phyloP scores from a whole-genome alignment of 2,888 invertebrate genomes.

The Erpobdella octoculata region DNA sequence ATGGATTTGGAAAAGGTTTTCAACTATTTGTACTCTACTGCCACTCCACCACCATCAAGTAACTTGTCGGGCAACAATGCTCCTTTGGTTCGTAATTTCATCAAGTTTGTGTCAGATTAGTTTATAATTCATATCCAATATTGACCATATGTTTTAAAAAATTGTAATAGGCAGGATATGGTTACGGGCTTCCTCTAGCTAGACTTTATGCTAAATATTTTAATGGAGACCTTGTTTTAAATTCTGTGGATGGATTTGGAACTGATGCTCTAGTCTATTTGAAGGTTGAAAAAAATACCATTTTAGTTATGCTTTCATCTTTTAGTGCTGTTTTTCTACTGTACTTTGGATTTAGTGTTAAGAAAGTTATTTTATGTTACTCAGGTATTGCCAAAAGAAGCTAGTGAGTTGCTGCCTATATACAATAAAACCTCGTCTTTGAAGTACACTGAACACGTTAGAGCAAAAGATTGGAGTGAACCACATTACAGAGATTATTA shows the following conservation, averaged over 20 bases:
- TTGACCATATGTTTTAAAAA: neutral
- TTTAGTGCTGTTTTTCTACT: neutral
- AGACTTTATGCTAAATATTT: constrained; percentile 93
- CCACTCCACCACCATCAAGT: constrained; percentile 76
- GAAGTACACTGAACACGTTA: constrained; percentile 70
- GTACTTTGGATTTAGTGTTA: neutral
- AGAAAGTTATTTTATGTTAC: neutral
- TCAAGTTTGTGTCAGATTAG: too few species aligned
- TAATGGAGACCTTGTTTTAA: constrained; percentile 85
- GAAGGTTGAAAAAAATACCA: constrained; percentile 64
- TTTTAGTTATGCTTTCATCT: neutral
- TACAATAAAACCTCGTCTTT: constrained; percentile 90
- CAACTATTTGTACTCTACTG: constrained; percentile 99
- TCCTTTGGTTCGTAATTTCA: constrained; percentile 59
- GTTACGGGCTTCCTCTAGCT: constrained; percentile 92
- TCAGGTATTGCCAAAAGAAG: constrained; percentile 87
- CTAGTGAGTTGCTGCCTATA: constrained; percentile 89
- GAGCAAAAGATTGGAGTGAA: constrained; percentile 74
- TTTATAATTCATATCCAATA: too few species aligned
- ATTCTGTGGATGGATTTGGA: constrained; percentile 91
- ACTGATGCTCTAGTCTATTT: constrained; percentile 92
- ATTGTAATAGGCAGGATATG: constrained; percentile 62
- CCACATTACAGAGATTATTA: constrained; percentile 5
- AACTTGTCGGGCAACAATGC: constrained; percentile 28
- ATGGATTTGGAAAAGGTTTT: constrained; percentile 70